Evolutionary conservation across 2,113 vertebrate species (phyloP).

Genomic region (Anguilla japonica): DNA sequence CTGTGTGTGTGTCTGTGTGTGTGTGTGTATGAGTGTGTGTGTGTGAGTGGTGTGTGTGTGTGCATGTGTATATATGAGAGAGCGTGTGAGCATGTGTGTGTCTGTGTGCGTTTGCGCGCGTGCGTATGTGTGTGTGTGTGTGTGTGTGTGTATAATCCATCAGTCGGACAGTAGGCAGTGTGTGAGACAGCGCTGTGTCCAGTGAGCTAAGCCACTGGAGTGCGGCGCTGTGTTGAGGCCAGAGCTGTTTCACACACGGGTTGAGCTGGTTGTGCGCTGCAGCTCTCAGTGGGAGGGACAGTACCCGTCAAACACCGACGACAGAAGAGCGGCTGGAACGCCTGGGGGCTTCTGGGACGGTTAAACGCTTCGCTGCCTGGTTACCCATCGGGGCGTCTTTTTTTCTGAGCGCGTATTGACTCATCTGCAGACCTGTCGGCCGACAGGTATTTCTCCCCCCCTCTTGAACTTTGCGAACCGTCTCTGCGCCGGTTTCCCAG

Average conservation of each 20-base stretch:
- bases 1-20: too few species aligned
- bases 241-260: neutral
- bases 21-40: too few species aligned
- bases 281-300: neutral
- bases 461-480: neutral
- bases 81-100: too few species aligned
- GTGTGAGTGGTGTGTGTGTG: too few species aligned
- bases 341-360: neutral
- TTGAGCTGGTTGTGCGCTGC: neutral
- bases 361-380: neutral
- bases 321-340: too few species aligned
- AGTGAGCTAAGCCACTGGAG: neutral
- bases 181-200: neutral
- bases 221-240: neutral
- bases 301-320: neutral
- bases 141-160: neutral
- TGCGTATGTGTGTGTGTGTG: too few species aligned
- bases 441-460: neutral
- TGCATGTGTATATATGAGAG: too few species aligned
- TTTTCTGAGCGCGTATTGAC: neutral
- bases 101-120: too few species aligned
- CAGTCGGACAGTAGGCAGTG: neutral
- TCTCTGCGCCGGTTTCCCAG: neutral
- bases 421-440: neutral
- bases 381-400: neutral